A percentile compares a stretch with the other conserved stretches of the same genome.
phyloP scores from a whole-genome alignment of 2,113 vertebrate species.

The Apodemus sylvaticus region DNA sequence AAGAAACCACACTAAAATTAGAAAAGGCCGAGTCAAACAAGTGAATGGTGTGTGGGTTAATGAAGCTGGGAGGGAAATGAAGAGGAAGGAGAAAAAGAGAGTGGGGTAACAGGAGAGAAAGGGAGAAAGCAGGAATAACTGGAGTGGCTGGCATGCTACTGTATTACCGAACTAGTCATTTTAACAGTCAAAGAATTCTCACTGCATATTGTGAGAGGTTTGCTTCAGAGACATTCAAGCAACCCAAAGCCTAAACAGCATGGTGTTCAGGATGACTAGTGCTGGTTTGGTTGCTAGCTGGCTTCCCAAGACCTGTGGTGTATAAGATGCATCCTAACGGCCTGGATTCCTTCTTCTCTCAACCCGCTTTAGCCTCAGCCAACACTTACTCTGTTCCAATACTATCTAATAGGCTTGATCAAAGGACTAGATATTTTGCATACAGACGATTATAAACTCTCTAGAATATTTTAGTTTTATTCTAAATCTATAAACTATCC shows the following conservation, averaged over 20 bases:
- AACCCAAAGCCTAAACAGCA: neutral
- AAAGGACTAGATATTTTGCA: neutral
- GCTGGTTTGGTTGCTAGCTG: neutral
- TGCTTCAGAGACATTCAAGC: neutral
- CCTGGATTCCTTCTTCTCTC: neutral
- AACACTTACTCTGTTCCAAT: neutral
- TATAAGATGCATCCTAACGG: neutral
- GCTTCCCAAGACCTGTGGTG: neutral
- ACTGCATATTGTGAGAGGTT: neutral
- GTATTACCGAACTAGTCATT: neutral
- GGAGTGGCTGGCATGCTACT: neutral
- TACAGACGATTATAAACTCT: neutral
- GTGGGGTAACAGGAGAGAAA: neutral
- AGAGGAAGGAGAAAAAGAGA: neutral
- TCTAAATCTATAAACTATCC: slow-evolving; percentile 2
- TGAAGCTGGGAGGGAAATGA: neutral
- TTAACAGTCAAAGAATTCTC: neutral
- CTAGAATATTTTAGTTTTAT: neutral
- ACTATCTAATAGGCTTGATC: neutral
- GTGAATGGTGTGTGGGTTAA: neutral
- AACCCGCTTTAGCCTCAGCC: fast-evolving
- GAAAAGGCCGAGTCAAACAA: neutral
- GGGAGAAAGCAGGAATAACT: neutral
- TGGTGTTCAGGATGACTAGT: neutral
- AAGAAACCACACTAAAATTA: neutral